Percentiles rank a stretch among this genome's conserved stretches.
These are phyloP conservation scores for Hydropotes inermis DNA, from an alignment of 2,113 vertebrate species.

Conservation along the genomic window DNA sequence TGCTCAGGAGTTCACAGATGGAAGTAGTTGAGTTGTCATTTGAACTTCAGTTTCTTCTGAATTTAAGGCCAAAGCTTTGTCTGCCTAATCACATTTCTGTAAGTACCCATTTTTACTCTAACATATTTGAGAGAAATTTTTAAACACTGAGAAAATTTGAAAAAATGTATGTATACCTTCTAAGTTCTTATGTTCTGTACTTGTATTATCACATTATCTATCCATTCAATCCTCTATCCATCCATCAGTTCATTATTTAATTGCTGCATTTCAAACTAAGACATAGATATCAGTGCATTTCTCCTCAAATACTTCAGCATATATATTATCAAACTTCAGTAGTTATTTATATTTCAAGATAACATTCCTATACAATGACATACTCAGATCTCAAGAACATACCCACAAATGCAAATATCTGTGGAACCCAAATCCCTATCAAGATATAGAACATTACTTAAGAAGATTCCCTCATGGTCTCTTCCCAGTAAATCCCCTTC, in stretches of 20 bases:
- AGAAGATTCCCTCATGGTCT: background rate
- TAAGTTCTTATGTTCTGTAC: background rate
- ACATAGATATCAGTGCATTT: background rate
- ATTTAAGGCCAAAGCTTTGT: background rate
- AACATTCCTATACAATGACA: background rate
- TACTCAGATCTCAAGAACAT: background rate
- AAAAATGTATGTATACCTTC: background rate
- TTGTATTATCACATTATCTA: background rate
- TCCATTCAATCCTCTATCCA: background rate
- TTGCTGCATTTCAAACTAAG: background rate
- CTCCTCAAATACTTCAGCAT: background rate
- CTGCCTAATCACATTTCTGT: background rate
- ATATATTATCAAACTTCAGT: background rate
- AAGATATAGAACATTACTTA: background rate
- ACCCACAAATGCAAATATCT: background rate
- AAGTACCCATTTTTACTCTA: background rate
- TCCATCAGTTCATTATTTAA: background rate
- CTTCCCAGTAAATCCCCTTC: background rate
- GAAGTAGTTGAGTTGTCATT: background rate
- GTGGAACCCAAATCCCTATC: background rate
- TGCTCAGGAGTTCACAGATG: background rate
- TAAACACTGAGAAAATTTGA: background rate
- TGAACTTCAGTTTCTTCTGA: background rate
- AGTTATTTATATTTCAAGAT: background rate
- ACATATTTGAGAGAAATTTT: background rate